phyloP scores from a whole-genome alignment of 2,797 vertebrate genomes.

The Phoeniculus purpureus region DNA sequence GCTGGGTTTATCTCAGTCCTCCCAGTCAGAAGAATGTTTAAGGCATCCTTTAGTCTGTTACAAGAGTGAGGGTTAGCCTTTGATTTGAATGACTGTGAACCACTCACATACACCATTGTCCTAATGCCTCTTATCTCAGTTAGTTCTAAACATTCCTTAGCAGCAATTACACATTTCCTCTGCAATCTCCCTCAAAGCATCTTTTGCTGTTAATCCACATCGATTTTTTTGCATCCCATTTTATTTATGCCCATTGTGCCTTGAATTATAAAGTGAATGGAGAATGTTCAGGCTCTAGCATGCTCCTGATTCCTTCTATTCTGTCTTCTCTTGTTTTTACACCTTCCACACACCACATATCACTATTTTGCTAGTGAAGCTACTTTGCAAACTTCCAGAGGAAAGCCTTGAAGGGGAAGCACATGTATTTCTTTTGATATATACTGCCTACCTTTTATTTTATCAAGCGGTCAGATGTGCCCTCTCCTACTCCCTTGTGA shows the following conservation, averaged over 20 bases:
- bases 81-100: conserved; percentile 8
- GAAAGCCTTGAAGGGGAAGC: not conserved
- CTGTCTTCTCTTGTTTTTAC: not conserved
- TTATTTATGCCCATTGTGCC: conserved; percentile 52
- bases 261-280: conserved; percentile 43
- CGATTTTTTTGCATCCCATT: conserved; percentile 51
- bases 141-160: conserved; percentile 49
- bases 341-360: not conserved
- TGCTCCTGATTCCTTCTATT: not conserved
- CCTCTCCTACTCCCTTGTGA: not conserved
- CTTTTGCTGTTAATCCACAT: conserved; percentile 52
- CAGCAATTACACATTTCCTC: conserved; percentile 60
- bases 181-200: conserved; percentile 49
- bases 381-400: not conserved
- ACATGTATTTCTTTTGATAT: rapidly evolving
- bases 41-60: not conserved
- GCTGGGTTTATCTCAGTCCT: not conserved
- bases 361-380: not conserved
- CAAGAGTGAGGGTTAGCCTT: not conserved
- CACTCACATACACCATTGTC: conserved; percentile 33
- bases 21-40: not conserved
- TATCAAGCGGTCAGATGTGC: not conserved
- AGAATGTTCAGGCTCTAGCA: conserved; percentile 9
- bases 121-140: conserved; percentile 62
- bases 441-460: not conserved